phyloP scores from a whole-genome alignment of 2,888 invertebrate species.

The Himalopsyche kuldschensis region DNA sequence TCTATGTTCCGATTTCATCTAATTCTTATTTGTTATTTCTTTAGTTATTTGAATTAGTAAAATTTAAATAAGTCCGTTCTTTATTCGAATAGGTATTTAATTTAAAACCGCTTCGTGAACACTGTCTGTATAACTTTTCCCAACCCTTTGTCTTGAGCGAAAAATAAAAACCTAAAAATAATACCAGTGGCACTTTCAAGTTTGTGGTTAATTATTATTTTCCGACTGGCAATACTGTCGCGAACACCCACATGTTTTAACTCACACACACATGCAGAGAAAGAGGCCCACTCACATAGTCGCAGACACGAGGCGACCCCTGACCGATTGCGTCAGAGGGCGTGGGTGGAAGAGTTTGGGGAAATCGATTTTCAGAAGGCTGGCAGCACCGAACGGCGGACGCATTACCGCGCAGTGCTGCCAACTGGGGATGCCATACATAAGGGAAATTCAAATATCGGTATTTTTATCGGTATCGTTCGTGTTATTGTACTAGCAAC shows the following conservation, averaged over 20 bases:
- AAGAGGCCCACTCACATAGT: not conserved
- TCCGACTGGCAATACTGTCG: not conserved
- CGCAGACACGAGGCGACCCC: not conserved
- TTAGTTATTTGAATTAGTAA: no score
- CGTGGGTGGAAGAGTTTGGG: not conserved
- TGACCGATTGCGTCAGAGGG: not conserved
- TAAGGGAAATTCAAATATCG: no score
- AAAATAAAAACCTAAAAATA: not conserved
- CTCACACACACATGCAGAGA: not conserved
- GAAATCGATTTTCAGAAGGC: slow-evolving; percentile 2
- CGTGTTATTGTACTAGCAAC: no score
- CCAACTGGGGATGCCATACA: not conserved
- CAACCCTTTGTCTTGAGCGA: no score
- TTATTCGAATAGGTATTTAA: no score
- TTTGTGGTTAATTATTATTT: not conserved
- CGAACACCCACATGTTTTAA: not conserved
- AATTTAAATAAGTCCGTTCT: no score
- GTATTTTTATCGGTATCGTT: no score
- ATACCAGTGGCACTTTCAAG: not conserved
- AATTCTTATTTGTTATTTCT: no score
- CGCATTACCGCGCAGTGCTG: not conserved
- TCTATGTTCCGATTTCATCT: no score
- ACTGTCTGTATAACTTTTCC: no score
- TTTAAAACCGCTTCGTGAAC: no score
- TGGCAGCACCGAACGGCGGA: not conserved